phyloP scores from a whole-genome alignment of 1,140 invertebrate species.

The Hetaerina americana region DNA sequence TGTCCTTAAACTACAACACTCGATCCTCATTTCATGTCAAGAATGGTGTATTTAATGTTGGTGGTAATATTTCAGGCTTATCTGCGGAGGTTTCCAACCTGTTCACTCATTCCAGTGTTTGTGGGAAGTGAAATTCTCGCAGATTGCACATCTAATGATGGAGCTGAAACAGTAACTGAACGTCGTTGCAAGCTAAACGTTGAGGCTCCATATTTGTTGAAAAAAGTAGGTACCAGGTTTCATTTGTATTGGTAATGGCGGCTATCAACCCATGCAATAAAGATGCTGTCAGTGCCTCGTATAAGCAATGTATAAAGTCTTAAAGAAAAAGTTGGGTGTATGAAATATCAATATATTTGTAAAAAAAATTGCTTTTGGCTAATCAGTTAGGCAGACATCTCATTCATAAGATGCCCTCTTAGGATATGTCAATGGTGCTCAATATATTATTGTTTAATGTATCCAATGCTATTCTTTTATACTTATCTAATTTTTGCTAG shows the following conservation, averaged over 20 bases:
- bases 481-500: no score
- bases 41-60: constrained; percentile 7
- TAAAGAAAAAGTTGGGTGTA: no score
- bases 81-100: constrained; percentile 83
- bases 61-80: constrained; percentile 59
- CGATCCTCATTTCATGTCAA: neutral
- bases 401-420: no score
- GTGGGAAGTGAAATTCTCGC: constrained; percentile 73
- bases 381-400: no score
- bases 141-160: constrained; percentile 66
- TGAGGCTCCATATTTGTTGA: constrained; percentile 89
- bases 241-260: neutral
- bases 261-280: neutral
- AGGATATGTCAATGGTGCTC: no score
- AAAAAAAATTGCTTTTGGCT: no score
- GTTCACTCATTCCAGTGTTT: constrained; percentile 91
- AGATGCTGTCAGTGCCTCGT: no score
- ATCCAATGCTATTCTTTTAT: no score
- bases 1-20: neutral
- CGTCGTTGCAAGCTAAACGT: constrained; percentile 83
- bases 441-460: no score
- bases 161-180: constrained; percentile 68
- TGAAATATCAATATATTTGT: no score
- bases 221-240: constrained; percentile 52
- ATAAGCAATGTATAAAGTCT: no score